Evolutionary conservation across 2,888 invertebrate species (phyloP), one percentile per base, ranked within the genome.

Genomic region (Callinectes sapidus): DNA sequence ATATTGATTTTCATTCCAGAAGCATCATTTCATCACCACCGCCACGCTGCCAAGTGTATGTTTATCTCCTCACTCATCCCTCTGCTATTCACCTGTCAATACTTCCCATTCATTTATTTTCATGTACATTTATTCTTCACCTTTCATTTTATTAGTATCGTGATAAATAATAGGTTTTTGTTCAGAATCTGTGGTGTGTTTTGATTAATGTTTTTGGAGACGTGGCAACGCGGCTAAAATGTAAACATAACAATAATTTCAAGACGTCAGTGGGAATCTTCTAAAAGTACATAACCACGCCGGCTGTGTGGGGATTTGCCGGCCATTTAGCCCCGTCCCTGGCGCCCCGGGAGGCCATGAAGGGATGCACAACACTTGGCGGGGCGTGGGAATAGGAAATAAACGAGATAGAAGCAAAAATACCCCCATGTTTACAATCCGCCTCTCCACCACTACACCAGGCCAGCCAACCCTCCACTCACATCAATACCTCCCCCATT

Each of bases 161-260:
- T 71, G 8, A 6, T 28, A 8, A 23, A 23, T 23, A 6, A 6
- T 28, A 28, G n/a, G 23, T 23, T 71, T 71, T 71, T 2, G 5
- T 23, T 71, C 1, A 2, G 16, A 35, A n/a, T 14, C 18, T 18
- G 28, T 1, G n/a, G 28, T 85, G 23, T 35, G 54, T 42, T 39
- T 35, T 86, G 28, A 86, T 18, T 18, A 85, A 55, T 86, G 5
- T 90, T 85, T 85, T 39, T 61, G 86, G n/a, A 42, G 39, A 61
- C 81, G 55, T 89, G 91, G 88, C 87, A 89, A 13, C 77, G 32
- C 86, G 28, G 71, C 71, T 77, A 89, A 89, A 91, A 91, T 91
- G 91, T 91, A 91, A 91, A 91, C 91, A 91, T 88, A 61, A 77
- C 54, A 66, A 54, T 55, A 35, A 88, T 91, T 77, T 71, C n/a